Base-by-base conservation (phyloP, 2,797 vertebrate species). In the Babyrousa celebensis region DNA sequence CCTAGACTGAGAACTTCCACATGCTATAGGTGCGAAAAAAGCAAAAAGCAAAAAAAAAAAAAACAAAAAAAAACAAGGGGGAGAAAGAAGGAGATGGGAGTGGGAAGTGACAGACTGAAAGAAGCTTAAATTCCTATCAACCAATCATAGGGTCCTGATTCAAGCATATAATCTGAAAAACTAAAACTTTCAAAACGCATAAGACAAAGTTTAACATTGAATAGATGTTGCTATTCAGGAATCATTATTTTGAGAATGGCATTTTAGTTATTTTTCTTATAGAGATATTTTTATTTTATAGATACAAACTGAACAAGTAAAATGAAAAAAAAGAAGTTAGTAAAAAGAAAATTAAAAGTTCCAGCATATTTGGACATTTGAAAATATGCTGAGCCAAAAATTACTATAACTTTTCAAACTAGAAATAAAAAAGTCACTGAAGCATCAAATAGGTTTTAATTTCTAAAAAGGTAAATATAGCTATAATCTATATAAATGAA, bases 381-480 rank as follows among this genome's bases (percentile, higher is more conserved):
- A 89, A 96, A 92, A 79, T 48, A 92, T 5, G 23, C 25, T 36
- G 29, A 89, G 29, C 25, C 77, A 82, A 75, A 88, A 80, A 58
- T 77, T 60, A 85, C 14, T 62, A 80, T 2, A 54, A 54, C 27
- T 85, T 85, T 94, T 85, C 67, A 75, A 94, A 63, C 32, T 70
- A 85, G 60, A 91, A 80, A 75, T 80, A 82, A 91, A 84, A 88
- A 71, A 63, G 20, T 32, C 68, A 89, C 40, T 74, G 18, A 90
- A 48, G 23, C 29, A 40, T 17, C n/a, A 75, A 23, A 27, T 4
- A 18, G 5, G 14, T 78, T 60, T 75, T 74, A 60, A 87, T 87
- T 93, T 65, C 86, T 80, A 60, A 70, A 40, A 72, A 78, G 29
- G n/a, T 9, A 36, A 80, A 75, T 70, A 63, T n/a, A 86, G 5